A percentile compares a stretch with the other conserved stretches of the same genome.
These are phyloP conservation scores for Macrotrachela quadricornifera DNA, from an alignment of 1,140 invertebrate genomes.

Conservation along the genomic window DNA sequence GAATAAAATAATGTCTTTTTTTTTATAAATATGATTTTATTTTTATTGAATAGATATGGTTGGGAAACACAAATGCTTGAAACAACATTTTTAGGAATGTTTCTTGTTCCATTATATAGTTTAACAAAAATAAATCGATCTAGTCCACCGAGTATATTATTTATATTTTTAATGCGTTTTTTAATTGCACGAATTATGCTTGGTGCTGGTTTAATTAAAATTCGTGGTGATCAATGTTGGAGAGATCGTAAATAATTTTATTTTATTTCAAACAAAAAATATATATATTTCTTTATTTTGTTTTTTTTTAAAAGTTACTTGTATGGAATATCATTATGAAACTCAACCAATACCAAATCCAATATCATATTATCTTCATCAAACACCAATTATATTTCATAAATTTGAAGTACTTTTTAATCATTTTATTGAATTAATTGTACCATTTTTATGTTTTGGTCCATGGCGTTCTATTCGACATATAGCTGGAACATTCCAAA, in stretches of 20 bases:
- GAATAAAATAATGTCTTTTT: no score
- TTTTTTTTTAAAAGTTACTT: no score
- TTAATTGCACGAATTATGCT: slow-evolving; percentile 33
- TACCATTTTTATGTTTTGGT: slow-evolving; percentile 24
- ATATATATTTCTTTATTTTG: no score
- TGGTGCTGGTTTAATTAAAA: slow-evolving; percentile 32
- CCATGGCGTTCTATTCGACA: slow-evolving; percentile 15
- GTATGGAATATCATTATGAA: no score
- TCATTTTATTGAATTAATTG: slow-evolving; percentile 30
- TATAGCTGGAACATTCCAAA: slow-evolving; percentile 25
- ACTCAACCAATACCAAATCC: slow-evolving; percentile 34
- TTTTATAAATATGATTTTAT: no score
- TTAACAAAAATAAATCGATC: slow-evolving; percentile 18
- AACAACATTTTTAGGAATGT: slow-evolving; percentile 29
- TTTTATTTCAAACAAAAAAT: slow-evolving; percentile 35
- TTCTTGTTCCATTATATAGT: slow-evolving; percentile 24
- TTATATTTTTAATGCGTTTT: slow-evolving; percentile 26
- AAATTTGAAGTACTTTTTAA: slow-evolving; percentile 29
- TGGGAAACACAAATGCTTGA: slow-evolving; percentile 34
- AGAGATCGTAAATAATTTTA: slow-evolving; percentile 18
- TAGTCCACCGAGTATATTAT: slow-evolving; percentile 21
- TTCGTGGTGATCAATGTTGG: slow-evolving; percentile 32
- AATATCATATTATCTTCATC: slow-evolving; percentile 30
- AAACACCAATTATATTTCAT: slow-evolving; percentile 25
- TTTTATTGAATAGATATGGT: no score